Percentiles rank a stretch among this genome's conserved stretches.
Evolutionary conservation across 2,113 vertebrate species (phyloP).

Genomic region (Lepisosteus oculatus): DNA sequence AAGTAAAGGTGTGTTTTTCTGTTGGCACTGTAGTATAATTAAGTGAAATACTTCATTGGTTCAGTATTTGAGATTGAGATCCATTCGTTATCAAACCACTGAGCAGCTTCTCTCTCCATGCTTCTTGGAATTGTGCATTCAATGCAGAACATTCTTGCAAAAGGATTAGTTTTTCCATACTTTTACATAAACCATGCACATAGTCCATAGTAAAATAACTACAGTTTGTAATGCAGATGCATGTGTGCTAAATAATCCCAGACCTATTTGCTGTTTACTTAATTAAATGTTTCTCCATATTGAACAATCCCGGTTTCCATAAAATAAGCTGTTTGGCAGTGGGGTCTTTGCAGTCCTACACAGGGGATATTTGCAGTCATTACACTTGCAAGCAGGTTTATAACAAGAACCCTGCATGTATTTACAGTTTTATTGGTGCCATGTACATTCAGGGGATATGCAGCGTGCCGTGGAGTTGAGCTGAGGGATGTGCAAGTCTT

Average conservation of each 20-base stretch:
- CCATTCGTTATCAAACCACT: too few relatives aligned
- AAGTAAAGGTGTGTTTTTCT: too few relatives aligned
- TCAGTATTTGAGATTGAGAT: too few relatives aligned
- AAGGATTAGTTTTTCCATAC: too few relatives aligned
- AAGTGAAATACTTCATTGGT: too few relatives aligned
- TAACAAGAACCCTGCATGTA: slow-evolving; percentile 33
- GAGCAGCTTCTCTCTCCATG: too few relatives aligned
- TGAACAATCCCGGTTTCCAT: background rate
- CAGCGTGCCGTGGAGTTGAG: slow-evolving; percentile 21
- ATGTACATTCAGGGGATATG: slow-evolving; percentile 22
- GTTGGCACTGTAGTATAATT: too few relatives aligned
- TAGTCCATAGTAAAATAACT: background rate
- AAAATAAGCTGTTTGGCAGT: background rate
- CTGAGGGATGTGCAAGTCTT: slow-evolving; percentile 21
- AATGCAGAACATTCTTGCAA: too few relatives aligned
- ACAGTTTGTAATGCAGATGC: background rate
- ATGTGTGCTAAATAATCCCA: background rate
- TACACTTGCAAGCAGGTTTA: slow-evolving; percentile 33
- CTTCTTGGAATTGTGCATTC: too few relatives aligned
- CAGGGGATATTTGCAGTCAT: background rate
- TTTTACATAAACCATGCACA: background rate
- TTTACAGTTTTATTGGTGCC: background rate
- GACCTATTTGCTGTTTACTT: background rate
- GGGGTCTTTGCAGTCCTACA: background rate
- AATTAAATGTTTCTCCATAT: background rate